These are phyloP conservation scores for Galerucella pusilla DNA, from an alignment of 2,888 invertebrate species.

Conservation along the genomic window DNA sequence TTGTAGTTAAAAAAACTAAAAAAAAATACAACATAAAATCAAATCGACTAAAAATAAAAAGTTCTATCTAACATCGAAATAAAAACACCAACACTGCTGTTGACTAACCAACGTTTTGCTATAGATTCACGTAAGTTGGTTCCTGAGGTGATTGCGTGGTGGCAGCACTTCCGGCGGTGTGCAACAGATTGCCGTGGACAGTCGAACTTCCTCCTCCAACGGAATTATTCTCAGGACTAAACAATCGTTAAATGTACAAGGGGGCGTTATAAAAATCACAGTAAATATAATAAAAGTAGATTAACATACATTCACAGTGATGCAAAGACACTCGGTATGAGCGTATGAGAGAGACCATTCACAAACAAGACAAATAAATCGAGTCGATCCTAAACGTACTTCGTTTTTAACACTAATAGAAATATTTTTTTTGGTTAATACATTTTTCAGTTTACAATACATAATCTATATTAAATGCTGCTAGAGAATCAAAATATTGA, in stretches of 20 bases:
- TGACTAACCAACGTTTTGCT: constrained; percentile 70
- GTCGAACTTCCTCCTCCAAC: constrained; percentile 61
- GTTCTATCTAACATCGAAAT: constrained; percentile 50
- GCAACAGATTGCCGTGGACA: constrained; percentile 63
- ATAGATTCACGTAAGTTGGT: constrained; percentile 94
- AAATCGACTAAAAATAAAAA: constrained; percentile 39
- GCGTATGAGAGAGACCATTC: constrained; percentile 34
- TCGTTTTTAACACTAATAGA: neutral
- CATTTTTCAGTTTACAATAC: neutral
- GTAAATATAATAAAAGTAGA: constrained; percentile 33
- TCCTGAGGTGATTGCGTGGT: constrained; percentile 81
- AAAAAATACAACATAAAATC: constrained; percentile 33
- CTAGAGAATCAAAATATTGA: too few relatives aligned
- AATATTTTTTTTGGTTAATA: neutral
- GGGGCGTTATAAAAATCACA: constrained; percentile 55
- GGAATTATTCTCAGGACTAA: constrained; percentile 65
- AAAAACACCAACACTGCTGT: constrained; percentile 64
- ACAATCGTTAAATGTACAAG: constrained; percentile 65
- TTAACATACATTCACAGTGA: constrained; percentile 41
- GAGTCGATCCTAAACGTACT: constrained; percentile 1
- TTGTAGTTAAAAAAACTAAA: constrained; percentile 8
- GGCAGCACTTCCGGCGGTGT: constrained; percentile 69
- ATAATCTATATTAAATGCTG: too few relatives aligned
- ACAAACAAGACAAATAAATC: constrained; percentile 42
- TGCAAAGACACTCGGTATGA: constrained; percentile 33